Evolutionary conservation across 2,113 vertebrate species (phyloP), one percentile per base, ranked within the genome.

Genomic region (Amazona vittata): DNA sequence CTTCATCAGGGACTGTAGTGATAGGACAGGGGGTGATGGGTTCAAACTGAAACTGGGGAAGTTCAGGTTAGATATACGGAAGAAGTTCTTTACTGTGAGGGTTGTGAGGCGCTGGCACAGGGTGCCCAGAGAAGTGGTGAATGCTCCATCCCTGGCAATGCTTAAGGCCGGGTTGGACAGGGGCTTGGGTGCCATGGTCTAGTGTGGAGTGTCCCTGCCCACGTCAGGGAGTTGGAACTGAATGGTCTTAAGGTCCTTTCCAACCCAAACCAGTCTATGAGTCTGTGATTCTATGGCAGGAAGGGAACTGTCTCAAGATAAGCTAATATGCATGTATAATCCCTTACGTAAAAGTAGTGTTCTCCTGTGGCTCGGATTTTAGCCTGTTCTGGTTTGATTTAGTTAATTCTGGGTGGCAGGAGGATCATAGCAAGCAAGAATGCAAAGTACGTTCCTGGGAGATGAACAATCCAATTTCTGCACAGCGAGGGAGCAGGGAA

Each of bases 381-480:
- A 46, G 37, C 67, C 44, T 77, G 1, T 68, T 95, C 39, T 75
- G 50, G 29, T 68, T 90, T 92, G 86, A 83, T 92, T 93, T 83
- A 90, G 29, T 44, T 84, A 59, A 73, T 89, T 78, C 73, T 81
- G 68, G 63, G 29, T 28, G 47, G 64, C 5, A 2, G 62, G 62
- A 83, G 25, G 14, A 71, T 92, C 88, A 41, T 5, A 10, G 71
- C 26, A 86, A 93, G 70, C 20, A 82, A 73, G 69, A 81, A 62
- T 77, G 55, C 57, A 62, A 92, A 93, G n/a, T 44, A 21, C 16
- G 4, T 89, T 89, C 83, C 50, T 73, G 26, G n/a, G 57, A 96
- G 76, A 92, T 75, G 62, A 93, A 84, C 50, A 80, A 39, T 82
- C 57, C 88, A 92, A 87, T 96, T 96, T 92, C 57, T 91, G 43